Evolutionary conservation across 2,888 invertebrate genomes (phyloP), one percentile per base, ranked within the genome.

Genomic region (Drosophila neutralis): DNA sequence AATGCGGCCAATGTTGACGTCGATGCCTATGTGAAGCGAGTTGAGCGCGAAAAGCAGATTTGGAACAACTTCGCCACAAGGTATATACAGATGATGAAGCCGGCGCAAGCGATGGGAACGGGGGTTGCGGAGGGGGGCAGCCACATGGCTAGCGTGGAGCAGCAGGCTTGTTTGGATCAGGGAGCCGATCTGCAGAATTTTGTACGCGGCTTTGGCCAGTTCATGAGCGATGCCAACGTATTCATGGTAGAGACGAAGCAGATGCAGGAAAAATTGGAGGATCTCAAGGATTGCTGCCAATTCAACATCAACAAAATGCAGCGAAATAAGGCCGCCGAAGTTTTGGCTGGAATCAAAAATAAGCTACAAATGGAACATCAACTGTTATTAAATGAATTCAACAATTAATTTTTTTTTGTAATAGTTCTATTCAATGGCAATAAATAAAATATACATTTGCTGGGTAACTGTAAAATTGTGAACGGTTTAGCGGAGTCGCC

Each of bases 131-230:
- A 15, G 21, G n/a, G 13, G 3, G 18, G 21, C 11, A 8, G 33
- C 18, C 59, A 49, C 2, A 60, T 80, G 29, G 72, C 92, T 4
- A 77, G 86, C 0, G 40, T 62, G 0, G 87, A 91, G 4, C 91
- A 92, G n/a, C 80, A 80, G 2, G 71, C 73, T 0, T 90, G 89
- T 57, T 77, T 92, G 4, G 75, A 80, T 5, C 58, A 78, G 4
- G 88, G 76, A 0, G 90, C 90, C 0, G 77, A 89, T 66, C 42
- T 92, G 8, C 83, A 84, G 10, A 80, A 73, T 7, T 91, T 90
- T 27, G 42, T 91, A 3, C 81, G 90, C 0, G 87, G 89, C 21
- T 83, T 87, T 0, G 11, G 89, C 0, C 67, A 78, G 10, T 92
- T 92, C 15, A 83, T 85, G 10, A 69, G 83, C 4, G 77, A 81